phyloP scores from a whole-genome alignment of 2,797 vertebrate genomes.

The Meda fulgida region DNA sequence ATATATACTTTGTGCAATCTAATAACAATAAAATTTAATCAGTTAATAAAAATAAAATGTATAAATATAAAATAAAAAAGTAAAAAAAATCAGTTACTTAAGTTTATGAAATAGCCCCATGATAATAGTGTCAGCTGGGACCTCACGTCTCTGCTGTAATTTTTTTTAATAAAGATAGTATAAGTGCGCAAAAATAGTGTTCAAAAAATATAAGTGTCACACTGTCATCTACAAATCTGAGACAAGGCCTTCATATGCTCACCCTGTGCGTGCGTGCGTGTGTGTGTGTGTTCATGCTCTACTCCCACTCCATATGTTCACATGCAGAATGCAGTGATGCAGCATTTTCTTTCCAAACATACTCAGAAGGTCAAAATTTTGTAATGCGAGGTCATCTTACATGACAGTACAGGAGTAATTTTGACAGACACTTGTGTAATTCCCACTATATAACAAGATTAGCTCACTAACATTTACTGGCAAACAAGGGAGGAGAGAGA shows the following conservation, averaged over 20 bases:
- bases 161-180: neutral
- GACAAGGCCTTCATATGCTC: slow-evolving; percentile 58
- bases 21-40: too few species aligned
- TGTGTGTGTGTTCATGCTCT: slow-evolving; percentile 30
- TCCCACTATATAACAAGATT: slow-evolving; percentile 6
- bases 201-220: slow-evolving; percentile 5
- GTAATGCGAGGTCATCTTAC: neutral
- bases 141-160: neutral
- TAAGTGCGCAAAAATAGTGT: neutral
- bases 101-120: neutral
- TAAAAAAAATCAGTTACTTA: neutral
- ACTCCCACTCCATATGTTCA: slow-evolving; percentile 17
- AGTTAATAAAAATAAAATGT: too few species aligned
- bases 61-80: too few species aligned
- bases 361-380: slow-evolving; percentile 17
- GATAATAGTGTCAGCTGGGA: neutral
- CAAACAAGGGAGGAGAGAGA: neutral
- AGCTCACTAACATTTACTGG: slow-evolving; percentile 29
- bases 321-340: neutral
- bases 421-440: slow-evolving; percentile 53
- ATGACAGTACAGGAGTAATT: neutral
- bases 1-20: neutral
- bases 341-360: slow-evolving; percentile 26
- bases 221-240: slow-evolving; percentile 26
- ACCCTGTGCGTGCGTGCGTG: slow-evolving; percentile 25